These are phyloP conservation scores for Caradrina clavipalpis DNA, from an alignment of 2,888 invertebrate genomes.

Conservation along the genomic window DNA sequence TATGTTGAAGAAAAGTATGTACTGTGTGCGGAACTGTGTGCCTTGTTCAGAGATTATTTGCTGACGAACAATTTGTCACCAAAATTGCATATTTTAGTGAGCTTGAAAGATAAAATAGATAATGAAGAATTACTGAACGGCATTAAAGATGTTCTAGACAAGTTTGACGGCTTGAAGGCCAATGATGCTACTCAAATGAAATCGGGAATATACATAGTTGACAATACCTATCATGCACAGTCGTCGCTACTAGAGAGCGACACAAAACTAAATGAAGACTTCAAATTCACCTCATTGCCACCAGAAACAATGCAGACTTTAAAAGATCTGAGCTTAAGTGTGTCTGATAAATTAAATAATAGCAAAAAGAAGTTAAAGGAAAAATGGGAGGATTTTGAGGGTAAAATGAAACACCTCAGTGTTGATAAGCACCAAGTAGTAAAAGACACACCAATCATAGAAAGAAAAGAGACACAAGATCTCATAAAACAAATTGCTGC, in stretches of 20 bases:
- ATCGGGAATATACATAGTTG: conserved; percentile 91
- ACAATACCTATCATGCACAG: conserved; percentile 84
- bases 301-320: conserved; percentile 88
- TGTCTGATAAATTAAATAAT: conserved; percentile 89
- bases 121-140: conserved; percentile 81
- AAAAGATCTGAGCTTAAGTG: conserved; percentile 86
- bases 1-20: conserved; percentile 91
- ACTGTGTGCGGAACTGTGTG: conserved; percentile 91
- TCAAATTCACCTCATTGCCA: conserved; percentile 79
- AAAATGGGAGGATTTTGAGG: conserved; percentile 90
- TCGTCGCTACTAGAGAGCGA: conserved; percentile 74
- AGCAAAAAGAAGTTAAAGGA: conserved; percentile 90
- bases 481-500: conserved; percentile 58
- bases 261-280: conserved; percentile 74
- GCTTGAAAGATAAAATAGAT: conserved; percentile 88
- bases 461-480: conserved; percentile 50
- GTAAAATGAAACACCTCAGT: conserved; percentile 85
- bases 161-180: conserved; percentile 80
- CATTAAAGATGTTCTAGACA: conserved; percentile 81
- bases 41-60: conserved; percentile 89
- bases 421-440: conserved; percentile 74
- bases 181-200: conserved; percentile 86
- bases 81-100: conserved; percentile 89
- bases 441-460: conserved; percentile 64
- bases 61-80: conserved; percentile 84